Percentiles rank a stretch among this genome's conserved stretches.
These are phyloP conservation scores for Mobula birostris DNA, from an alignment of 2,113 vertebrate genomes.

Conservation along the genomic window DNA sequence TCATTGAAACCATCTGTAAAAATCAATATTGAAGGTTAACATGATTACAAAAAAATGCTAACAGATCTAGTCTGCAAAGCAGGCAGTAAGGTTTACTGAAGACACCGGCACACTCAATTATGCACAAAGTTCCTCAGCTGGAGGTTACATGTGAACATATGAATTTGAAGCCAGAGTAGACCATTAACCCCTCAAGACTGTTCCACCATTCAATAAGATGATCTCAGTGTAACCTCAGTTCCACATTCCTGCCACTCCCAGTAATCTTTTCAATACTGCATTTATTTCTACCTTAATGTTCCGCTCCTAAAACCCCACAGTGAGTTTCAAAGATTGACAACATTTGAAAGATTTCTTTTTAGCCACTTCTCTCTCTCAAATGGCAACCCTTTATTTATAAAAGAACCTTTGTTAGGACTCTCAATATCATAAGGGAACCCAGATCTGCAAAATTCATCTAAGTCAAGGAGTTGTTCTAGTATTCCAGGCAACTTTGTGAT, in stretches of 20 bases:
- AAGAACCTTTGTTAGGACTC: background rate
- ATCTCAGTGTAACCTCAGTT: no score
- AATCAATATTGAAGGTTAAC: background rate
- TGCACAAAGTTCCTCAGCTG: background rate
- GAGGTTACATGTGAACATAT: background rate
- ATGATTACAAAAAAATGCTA: background rate
- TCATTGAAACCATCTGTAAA: background rate
- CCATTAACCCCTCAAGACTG: no score
- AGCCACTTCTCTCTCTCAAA: no score
- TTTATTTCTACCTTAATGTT: no score
- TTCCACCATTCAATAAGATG: no score
- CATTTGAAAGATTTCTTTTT: no score
- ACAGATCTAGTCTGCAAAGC: background rate
- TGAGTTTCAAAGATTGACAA: no score
- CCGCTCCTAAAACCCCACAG: no score
- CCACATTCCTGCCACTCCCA: no score
- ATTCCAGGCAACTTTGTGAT: background rate
- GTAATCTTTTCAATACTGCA: no score
- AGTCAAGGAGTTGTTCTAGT: background rate
- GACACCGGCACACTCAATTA: background rate
- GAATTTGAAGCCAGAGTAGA: no score
- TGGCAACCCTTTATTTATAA: no score
- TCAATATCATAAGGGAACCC: background rate
- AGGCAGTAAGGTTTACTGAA: background rate
- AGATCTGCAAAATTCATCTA: background rate